These are phyloP conservation scores for Arenicola marina DNA, from an alignment of 2,888 invertebrate species.

Conservation along the genomic window DNA sequence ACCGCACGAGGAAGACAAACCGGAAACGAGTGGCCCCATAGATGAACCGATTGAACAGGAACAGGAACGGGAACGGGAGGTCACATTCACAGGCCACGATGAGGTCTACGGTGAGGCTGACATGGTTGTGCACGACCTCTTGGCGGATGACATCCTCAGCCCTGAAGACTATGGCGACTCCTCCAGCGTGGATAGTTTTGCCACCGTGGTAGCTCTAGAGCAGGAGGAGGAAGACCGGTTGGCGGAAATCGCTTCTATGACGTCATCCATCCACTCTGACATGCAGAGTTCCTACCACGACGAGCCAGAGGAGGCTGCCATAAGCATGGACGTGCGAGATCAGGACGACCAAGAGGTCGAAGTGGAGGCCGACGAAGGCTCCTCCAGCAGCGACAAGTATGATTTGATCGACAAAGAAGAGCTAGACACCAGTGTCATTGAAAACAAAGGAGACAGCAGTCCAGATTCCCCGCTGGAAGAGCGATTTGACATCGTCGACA, in stretches of 20 bases:
- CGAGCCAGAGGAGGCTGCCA: constrained; percentile 70
- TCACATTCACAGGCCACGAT: neutral
- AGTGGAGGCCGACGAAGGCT: constrained; percentile 33
- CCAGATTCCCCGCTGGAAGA: constrained; percentile 44
- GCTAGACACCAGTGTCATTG: constrained; percentile 6
- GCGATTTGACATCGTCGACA: constrained; percentile 64
- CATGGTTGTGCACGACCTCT: too few relatives aligned
- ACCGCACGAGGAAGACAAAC: neutral
- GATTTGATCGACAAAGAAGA: constrained; percentile 33
- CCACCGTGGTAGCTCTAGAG: constrained; percentile 56
- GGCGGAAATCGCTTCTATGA: constrained; percentile 65
- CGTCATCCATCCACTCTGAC: constrained; percentile 64
- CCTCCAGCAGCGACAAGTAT: constrained; percentile 47
- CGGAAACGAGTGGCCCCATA: too few relatives aligned
- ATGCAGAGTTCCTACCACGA: constrained; percentile 70
- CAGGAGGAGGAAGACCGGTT: constrained; percentile 51
- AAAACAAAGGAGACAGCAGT: neutral
- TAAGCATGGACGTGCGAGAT: constrained; percentile 34
- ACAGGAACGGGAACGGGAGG: neutral
- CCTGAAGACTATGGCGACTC: constrained; percentile 51
- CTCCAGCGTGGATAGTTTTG: constrained; percentile 60
- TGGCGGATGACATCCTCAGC: constrained; percentile 15
- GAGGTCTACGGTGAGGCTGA: neutral
- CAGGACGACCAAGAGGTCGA: constrained; percentile 13
- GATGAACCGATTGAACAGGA: neutral